These are phyloP conservation scores for Pogonocherus hispidulus DNA, from an alignment of 2,888 invertebrate genomes.

Conservation along the genomic window DNA sequence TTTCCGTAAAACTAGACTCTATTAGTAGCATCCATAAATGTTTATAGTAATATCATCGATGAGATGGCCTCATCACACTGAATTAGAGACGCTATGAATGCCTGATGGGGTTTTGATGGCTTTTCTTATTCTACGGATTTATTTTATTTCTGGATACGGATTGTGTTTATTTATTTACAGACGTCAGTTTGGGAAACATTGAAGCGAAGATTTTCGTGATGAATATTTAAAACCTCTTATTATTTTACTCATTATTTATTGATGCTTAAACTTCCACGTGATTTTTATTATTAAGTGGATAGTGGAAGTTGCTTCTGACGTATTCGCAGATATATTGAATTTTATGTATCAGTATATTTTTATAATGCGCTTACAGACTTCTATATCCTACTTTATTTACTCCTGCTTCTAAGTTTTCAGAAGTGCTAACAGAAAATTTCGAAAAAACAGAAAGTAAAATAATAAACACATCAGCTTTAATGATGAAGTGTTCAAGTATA, in stretches of 20 bases:
- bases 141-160: not conserved
- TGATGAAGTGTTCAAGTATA: no score
- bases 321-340: no score
- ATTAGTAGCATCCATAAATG: slow-evolving; percentile 21
- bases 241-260: not conserved
- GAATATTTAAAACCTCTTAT: not conserved
- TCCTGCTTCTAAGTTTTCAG: no score
- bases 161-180: not conserved
- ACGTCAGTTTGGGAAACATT: not conserved
- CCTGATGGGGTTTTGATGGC: not conserved
- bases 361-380: no score
- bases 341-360: no score
- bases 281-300: no score
- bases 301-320: no score
- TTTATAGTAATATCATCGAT: slow-evolving; percentile 14
- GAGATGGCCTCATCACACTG: not conserved
- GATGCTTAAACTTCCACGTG: no score
- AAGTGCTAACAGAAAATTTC: no score
- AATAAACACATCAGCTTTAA: no score
- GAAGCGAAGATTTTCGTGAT: not conserved
- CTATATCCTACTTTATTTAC: no score
- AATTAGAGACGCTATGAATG: not conserved
- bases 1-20: not conserved
- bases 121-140: not conserved
- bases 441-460: no score